Conservation (phyloP, 64 coral and sea anemone genomes). For the Montipora cactus region DNA sequence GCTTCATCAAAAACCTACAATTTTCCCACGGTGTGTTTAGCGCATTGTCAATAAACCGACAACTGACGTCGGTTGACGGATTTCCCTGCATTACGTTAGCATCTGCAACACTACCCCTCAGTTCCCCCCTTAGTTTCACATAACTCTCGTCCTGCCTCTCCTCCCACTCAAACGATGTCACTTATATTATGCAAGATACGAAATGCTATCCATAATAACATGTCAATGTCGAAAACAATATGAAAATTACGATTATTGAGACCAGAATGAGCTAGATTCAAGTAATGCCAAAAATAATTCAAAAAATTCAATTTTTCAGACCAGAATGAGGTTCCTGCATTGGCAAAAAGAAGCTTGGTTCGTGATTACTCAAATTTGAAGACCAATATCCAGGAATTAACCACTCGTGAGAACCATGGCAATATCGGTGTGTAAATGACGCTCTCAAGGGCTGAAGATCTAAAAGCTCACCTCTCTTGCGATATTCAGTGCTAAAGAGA, state of each 20-base stretch:
- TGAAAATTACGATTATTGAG: too few species aligned
- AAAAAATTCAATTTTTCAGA: too few species aligned
- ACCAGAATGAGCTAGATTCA: too few species aligned
- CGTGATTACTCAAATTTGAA: background rate
- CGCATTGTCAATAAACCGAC: background rate
- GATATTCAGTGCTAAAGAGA: background rate
- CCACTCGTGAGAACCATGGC: constrained; percentile 2
- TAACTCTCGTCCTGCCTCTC: too few species aligned
- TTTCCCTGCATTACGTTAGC: too few species aligned
- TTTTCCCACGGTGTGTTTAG: constrained; percentile 8
- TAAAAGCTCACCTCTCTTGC: background rate
- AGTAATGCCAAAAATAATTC: too few species aligned
- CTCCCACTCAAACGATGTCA: too few species aligned
- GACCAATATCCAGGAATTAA: constrained; percentile 23
- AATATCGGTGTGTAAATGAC: background rate
- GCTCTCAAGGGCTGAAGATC: background rate
- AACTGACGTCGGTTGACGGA: background rate
- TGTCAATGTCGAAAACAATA: background rate
- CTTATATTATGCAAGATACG: too few species aligned
- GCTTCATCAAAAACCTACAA: background rate
- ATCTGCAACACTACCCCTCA: too few species aligned
- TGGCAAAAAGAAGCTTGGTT: background rate
- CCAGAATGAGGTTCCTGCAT: background rate
- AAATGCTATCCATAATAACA: background rate
- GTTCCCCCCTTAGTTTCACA: too few species aligned